Evolutionary conservation across 2,113 vertebrate genomes (phyloP).

Genomic region (Piprites chloris): DNA sequence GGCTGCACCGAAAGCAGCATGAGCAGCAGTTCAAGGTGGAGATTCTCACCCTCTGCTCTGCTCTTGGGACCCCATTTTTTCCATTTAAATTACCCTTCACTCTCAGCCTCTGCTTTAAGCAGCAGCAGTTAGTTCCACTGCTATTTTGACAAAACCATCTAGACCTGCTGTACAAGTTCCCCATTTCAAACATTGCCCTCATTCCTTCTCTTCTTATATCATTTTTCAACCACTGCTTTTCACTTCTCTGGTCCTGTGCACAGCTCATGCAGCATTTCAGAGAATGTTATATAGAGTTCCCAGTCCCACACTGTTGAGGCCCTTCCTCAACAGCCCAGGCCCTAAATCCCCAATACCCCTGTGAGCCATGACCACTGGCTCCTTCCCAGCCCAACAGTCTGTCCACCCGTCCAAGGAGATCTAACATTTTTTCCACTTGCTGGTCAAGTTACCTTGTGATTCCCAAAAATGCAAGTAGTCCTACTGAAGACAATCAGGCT

Average conservation of each 20-base stretch:
- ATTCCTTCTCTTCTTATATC: rapidly evolving
- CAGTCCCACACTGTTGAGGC: rapidly evolving
- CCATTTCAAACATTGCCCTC: not conserved
- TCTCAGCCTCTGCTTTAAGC: not conserved
- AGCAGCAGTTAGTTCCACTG: not conserved
- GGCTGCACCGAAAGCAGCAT: too few species aligned
- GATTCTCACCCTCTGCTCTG: not conserved
- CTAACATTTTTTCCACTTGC: not conserved
- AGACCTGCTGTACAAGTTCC: not conserved
- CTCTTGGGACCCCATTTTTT: not conserved
- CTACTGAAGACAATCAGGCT: not conserved
- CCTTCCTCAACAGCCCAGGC: not conserved
- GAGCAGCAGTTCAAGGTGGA: rapidly evolving
- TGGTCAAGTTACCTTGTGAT: not conserved
- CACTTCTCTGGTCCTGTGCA: not conserved
- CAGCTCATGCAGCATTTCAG: not conserved
- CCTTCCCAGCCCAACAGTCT: not conserved
- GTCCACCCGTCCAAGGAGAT: not conserved
- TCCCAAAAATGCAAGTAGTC: not conserved
- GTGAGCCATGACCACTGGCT: rapidly evolving
- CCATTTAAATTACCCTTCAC: not conserved
- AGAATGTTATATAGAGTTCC: not conserved
- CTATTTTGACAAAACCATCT: not conserved
- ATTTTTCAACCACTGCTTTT: not conserved
- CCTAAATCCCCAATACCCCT: not conserved